A percentile compares a stretch with the other conserved stretches of the same genome.
phyloP scores from a whole-genome alignment of 1,140 invertebrate genomes.

The Macrosteles quadrilineatus region DNA sequence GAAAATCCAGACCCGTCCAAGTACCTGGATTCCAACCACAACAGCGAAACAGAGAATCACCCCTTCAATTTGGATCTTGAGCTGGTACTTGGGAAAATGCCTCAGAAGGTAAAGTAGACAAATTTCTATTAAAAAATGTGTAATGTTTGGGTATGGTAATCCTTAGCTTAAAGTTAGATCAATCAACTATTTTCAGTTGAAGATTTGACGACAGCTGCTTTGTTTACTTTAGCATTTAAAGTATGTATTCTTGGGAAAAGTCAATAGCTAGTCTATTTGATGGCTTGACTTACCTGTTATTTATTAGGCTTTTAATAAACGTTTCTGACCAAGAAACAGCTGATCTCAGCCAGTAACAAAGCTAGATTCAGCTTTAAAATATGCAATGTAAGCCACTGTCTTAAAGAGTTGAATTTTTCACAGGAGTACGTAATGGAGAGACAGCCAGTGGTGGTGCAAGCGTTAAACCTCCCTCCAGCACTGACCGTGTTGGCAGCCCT shows the following conservation, averaged over 20 bases:
- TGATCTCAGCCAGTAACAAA: no score
- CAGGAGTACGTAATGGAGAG: conserved; percentile 38
- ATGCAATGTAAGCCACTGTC: no score
- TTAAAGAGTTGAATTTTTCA: no score
- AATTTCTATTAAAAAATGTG: neutral
- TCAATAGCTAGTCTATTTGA: no score
- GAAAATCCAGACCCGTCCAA: conserved; percentile 49
- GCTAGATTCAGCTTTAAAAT: no score
- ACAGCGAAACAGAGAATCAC: conserved; percentile 51
- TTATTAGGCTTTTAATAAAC: no score
- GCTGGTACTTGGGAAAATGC: conserved; percentile 87
- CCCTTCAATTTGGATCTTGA: conserved; percentile 88
- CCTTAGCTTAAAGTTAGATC: neutral
- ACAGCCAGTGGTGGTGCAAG: conserved; percentile 41
- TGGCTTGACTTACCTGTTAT: no score
- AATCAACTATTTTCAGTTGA: neutral
- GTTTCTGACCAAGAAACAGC: no score
- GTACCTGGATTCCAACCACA: conserved; percentile 46
- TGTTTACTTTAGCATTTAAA: no score
- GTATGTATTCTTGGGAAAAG: no score
- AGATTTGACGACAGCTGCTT: no score
- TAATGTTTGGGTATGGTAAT: neutral
- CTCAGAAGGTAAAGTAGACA: conserved; percentile 61
- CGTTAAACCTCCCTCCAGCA: conserved; percentile 54
- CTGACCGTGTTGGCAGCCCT: conserved; percentile 67